Evolutionary conservation across 1,140 invertebrate species (phyloP).

Genomic region (Microplitis mediator): DNA sequence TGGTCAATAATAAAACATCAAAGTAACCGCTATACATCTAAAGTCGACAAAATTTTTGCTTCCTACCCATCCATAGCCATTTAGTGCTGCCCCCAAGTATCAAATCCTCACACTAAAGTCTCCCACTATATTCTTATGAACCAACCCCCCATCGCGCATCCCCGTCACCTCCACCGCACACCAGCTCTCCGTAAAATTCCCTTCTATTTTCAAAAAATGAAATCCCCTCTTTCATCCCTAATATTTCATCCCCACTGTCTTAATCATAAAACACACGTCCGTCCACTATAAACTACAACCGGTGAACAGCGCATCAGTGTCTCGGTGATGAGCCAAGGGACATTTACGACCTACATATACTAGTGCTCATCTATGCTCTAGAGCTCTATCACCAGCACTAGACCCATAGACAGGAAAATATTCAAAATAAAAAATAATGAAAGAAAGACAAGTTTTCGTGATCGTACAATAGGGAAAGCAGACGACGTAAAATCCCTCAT

Average conservation of each 20-base stretch:
- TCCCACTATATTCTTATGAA: neutral
- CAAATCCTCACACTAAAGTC: neutral
- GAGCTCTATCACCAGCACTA: too few relatives aligned
- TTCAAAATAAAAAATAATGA: neutral
- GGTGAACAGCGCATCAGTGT: too few relatives aligned
- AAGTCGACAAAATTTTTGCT: neutral
- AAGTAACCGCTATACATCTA: too few relatives aligned
- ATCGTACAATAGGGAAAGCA: slow-evolving; percentile 64
- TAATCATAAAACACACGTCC: too few relatives aligned
- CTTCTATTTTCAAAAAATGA: neutral
- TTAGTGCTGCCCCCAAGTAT: slow-evolving; percentile 46
- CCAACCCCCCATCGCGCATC: neutral
- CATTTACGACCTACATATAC: too few relatives aligned
- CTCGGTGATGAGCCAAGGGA: too few relatives aligned
- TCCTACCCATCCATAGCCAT: slow-evolving; percentile 21
- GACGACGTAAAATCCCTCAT: slow-evolving; percentile 69
- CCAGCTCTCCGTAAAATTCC: neutral
- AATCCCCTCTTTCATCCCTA: neutral
- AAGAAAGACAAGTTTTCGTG: slow-evolving; percentile 33
- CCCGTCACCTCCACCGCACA: neutral
- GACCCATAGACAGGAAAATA: too few relatives aligned
- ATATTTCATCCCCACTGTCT: too few relatives aligned
- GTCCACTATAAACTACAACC: too few relatives aligned
- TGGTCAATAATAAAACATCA: too few relatives aligned
- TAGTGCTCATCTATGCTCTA: neutral